phyloP scores from a whole-genome alignment of 2,797 vertebrate species.

The Syndactyla subalaris region DNA sequence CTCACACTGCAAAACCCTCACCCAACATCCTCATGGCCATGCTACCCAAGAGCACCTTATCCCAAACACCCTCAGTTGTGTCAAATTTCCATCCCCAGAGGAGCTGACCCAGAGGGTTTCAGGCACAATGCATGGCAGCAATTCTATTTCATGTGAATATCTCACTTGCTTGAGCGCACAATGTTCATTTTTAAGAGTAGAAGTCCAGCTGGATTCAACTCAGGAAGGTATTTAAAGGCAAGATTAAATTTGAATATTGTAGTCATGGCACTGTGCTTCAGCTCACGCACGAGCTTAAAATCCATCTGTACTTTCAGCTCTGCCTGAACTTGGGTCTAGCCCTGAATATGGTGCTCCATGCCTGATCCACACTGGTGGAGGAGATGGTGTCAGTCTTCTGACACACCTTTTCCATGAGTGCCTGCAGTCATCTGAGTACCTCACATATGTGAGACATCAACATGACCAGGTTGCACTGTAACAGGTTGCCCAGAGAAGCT shows the following conservation, averaged over 20 bases:
- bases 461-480: not conserved
- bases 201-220: not conserved
- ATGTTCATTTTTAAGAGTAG: not conserved
- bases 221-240: not conserved
- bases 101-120: not conserved
- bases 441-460: rapidly evolving
- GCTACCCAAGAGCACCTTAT: not conserved
- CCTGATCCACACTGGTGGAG: not conserved
- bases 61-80: rapidly evolving
- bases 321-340: not conserved
- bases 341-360: rapidly evolving
- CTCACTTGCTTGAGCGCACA: not conserved
- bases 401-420: not conserved
- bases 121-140: rapidly evolving
- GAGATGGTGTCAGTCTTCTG: not conserved
- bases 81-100: not conserved
- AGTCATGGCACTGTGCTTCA: not conserved
- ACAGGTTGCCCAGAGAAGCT: not conserved
- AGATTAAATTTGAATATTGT: not conserved
- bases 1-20: rapidly evolving
- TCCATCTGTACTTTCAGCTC: not conserved
- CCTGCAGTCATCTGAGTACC: not conserved
- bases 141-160: rapidly evolving
- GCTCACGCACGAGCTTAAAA: not conserved
- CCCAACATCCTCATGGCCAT: not conserved